Base-by-base conservation (phyloP, 2,113 vertebrate genomes). In the Haplochromis burtoni region DNA sequence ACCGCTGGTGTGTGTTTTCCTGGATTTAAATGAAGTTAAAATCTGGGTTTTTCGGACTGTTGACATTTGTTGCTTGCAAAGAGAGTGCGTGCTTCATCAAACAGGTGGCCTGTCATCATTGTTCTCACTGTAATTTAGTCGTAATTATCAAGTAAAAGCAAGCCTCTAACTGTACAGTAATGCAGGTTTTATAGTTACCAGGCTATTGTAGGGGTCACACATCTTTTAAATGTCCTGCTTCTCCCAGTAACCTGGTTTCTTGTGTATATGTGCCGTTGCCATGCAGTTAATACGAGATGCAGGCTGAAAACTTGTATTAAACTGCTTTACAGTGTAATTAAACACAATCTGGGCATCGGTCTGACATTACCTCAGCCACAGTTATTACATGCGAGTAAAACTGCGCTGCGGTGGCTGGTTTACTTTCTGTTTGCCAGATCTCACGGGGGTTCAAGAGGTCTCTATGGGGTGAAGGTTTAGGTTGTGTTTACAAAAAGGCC, bases 401-500 rank as follows among this genome's bases (percentile, higher is more conserved):
- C 84, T 85, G 38, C 61, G 35, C 49, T 49, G 84, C 7, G 10
- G 87, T 63, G 63, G 68, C 86, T 71, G 86, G 45, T 83, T 83
- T 53, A 79, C 87, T 87, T 85, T 94, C 90, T 91, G 84, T 90
- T 91, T 92, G 88, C 83, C 81, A 73, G 84, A 81, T 87, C n/a
- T 8, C 89, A 81, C 29, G 57, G 80, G 92, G 93, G 92, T 92
- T 93, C 86, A 19, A 93, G 79, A 85, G 92, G 90, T 92, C 88
- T 90, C 78, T 57, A 31, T 21, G 35, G 89, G 93, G 92, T 93
- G 93, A 94, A 92, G 94, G 91, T 89, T 94, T 93, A 35, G 91
- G 91, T 89, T 92, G 79, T 61, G 94, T 94, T 95, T 95, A 94
- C 85, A 89, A 29, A 92, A 92, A 87, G 73, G 85, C 89, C 92